Evolutionary conservation across 2,888 invertebrate species (phyloP), one percentile per base, ranked within the genome.

Genomic region (Leucophenga maculata): DNA sequence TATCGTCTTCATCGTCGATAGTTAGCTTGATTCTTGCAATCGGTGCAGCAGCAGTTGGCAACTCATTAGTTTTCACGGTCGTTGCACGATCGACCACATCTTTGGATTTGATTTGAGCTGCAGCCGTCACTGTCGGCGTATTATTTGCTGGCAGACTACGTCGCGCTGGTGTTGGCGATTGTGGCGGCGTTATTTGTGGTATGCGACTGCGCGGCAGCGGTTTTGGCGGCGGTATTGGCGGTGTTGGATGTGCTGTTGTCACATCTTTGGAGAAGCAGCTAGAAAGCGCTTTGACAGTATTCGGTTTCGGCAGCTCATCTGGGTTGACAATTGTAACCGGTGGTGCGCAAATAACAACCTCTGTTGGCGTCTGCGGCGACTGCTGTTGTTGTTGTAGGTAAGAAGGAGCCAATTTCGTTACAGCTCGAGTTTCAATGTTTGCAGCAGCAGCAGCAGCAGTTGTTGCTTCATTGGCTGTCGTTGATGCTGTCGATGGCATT

Each of bases 241-340:
- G 65, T 18, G 71, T 6, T 20, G 70, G n/a, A 8, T 32, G 65
- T 6, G 69, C 68, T 48, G 65, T 44, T 26, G 32, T 69, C 8
- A 59, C 32, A 20, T 72, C 69, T 55, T 79, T 77, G 32, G 76
- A 74, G 70, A 86, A 86, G 73, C 86, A 86, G 46, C 75, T 84
- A 50, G 85, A 83, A 69, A 86, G 73, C 11, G 80, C 74, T 74
- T 85, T 85, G 6, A 86, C 85, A 6, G 86, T 86, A 72, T 86
- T 86, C 11, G 86, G 84, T 67, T 85, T 86, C 68, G 85, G 86
- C 69, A 86, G 76, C 76, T 86, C 86, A 62, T 86, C 84, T 57
- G 85, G 80, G 72, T 81, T 78, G 4, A 86, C 76, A 50, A 85
- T 78, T 18, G 86, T 84, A 57, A 84, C 77, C 32, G 84, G 84